A percentile compares a stretch with the other conserved stretches of the same genome.
Evolutionary conservation across 2,888 invertebrate species (phyloP).

Genomic region (Dendrolimus pini): DNA sequence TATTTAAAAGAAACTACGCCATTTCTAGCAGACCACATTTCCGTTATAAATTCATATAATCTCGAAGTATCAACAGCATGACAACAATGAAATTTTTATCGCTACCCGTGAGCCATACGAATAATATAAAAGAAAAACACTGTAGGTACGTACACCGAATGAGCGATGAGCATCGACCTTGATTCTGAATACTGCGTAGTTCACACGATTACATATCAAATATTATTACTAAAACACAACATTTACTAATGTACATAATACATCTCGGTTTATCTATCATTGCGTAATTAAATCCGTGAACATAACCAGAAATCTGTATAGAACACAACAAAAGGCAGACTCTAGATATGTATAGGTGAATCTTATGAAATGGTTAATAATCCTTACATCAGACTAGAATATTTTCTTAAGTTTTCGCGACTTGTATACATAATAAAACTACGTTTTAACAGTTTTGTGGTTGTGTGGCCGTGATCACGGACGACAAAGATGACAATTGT

Average conservation of each 20-base stretch:
- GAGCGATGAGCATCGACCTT: slow-evolving; percentile 14
- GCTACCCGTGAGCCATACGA: background rate
- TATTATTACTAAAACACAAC: background rate
- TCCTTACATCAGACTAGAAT: background rate
- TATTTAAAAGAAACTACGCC: background rate
- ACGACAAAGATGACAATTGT: too few species aligned
- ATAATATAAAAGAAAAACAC: slow-evolving; percentile 5
- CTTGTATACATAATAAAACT: too few species aligned
- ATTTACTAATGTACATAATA: background rate
- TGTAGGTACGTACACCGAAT: slow-evolving; percentile 7
- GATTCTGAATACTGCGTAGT: slow-evolving; percentile 14
- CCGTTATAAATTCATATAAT: background rate
- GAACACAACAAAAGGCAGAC: background rate
- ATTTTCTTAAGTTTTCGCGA: too few species aligned
- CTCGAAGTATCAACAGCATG: background rate
- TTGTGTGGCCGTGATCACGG: too few species aligned
- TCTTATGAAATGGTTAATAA: background rate
- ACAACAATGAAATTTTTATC: background rate
- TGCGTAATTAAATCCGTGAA: background rate
- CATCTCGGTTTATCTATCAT: background rate
- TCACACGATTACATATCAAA: background rate
- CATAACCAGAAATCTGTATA: background rate
- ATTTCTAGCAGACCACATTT: background rate
- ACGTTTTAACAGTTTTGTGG: too few species aligned
- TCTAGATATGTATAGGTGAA: background rate